Evolutionary conservation across 2,888 invertebrate genomes (phyloP).

Genomic region (Lasioglossum leucozonium): DNA sequence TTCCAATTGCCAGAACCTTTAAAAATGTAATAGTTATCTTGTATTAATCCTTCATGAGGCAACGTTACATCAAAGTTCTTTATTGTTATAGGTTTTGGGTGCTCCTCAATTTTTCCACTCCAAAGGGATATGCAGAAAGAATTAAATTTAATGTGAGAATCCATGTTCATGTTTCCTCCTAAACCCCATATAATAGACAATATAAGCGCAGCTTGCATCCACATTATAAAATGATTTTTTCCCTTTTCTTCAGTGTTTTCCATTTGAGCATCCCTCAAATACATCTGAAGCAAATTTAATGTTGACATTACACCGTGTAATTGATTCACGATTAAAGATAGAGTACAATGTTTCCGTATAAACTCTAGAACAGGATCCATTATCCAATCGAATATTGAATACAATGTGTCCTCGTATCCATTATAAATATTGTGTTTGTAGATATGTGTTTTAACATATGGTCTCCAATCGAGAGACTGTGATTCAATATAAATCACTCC

Average conservation of each 20-base stretch:
- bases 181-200: constrained; percentile 86
- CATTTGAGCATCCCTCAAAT: constrained; percentile 78
- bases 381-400: constrained; percentile 86
- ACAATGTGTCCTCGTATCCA: constrained; percentile 74
- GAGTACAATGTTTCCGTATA: constrained; percentile 84
- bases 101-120: constrained; percentile 80
- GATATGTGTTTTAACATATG: constrained; percentile 81
- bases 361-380: constrained; percentile 86
- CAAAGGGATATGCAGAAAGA: constrained; percentile 82
- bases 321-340: constrained; percentile 79
- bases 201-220: constrained; percentile 86
- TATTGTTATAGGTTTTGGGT: constrained; percentile 85
- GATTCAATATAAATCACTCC: constrained; percentile 88
- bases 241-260: constrained; percentile 78
- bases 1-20: constrained; percentile 87
- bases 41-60: constrained; percentile 86
- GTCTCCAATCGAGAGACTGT: constrained; percentile 86
- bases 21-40: constrained; percentile 87
- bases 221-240: constrained; percentile 82
- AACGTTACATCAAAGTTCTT: constrained; percentile 86
- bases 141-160: constrained; percentile 83
- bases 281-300: constrained; percentile 81
- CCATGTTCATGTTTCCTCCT: constrained; percentile 85
- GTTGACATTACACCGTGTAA: constrained; percentile 81
- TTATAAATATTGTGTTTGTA: constrained; percentile 65